Percentiles rank a stretch among this genome's conserved stretches.
These are phyloP conservation scores for Drosophila putrida DNA, from an alignment of 2,888 invertebrate genomes.

Conservation along the genomic window DNA sequence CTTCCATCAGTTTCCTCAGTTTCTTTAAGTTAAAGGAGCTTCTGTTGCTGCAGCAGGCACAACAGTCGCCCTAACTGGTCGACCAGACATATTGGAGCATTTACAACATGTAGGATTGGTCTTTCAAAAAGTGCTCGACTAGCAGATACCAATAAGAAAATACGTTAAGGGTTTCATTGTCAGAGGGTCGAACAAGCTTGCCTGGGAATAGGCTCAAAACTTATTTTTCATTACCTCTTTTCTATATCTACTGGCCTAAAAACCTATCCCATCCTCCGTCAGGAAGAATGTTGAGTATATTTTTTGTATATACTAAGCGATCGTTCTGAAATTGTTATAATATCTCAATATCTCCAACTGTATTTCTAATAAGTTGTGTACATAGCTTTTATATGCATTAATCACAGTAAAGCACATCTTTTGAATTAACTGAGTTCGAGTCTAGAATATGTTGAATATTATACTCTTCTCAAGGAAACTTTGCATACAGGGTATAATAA, in stretches of 20 bases:
- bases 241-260: too few species aligned
- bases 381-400: too few species aligned
- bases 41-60: constrained; percentile 14
- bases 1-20: neutral
- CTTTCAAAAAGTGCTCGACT: neutral
- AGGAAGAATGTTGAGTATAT: too few species aligned
- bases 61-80: constrained; percentile 25
- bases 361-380: too few species aligned
- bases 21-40: constrained; percentile 24
- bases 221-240: too few species aligned
- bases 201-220: neutral
- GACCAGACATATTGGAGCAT: constrained; percentile 71
- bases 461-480: neutral
- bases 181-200: neutral
- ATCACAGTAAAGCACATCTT: too few species aligned
- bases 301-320: too few species aligned
- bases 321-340: too few species aligned
- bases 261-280: too few species aligned
- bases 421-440: too few species aligned
- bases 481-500: constrained; percentile 56
- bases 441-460: neutral
- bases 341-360: too few species aligned
- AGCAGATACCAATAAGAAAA: neutral
- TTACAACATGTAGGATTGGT: constrained; percentile 42
- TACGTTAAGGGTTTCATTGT: too few species aligned